A percentile compares a stretch with the other conserved stretches of the same genome.
These are phyloP conservation scores for Mormyrus proboscirostris DNA, from an alignment of 2,797 vertebrate genomes.

Conservation along the genomic window DNA sequence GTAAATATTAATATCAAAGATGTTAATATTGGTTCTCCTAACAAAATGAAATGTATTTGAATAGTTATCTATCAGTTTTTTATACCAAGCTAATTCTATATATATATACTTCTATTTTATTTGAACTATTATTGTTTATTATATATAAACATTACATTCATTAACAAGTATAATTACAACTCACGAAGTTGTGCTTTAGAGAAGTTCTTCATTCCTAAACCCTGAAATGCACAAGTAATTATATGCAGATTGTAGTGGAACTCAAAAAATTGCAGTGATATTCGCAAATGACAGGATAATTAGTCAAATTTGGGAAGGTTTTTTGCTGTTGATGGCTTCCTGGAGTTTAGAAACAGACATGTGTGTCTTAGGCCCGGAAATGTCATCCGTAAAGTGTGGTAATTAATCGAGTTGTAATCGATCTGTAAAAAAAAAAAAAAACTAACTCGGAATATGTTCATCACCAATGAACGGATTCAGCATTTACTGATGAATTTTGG, in stretches of 20 bases:
- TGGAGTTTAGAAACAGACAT: background rate
- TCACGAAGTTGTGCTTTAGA: background rate
- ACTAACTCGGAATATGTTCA: background rate
- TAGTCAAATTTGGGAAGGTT: background rate
- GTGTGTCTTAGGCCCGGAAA: background rate
- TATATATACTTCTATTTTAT: background rate
- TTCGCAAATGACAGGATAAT: background rate
- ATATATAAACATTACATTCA: background rate
- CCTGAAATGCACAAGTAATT: background rate
- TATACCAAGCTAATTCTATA: background rate
- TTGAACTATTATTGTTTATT: background rate
- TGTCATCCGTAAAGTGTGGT: background rate
- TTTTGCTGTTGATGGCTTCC: background rate
- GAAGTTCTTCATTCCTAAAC: background rate
- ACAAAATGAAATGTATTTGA: background rate
- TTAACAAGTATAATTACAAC: background rate
- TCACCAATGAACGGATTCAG: background rate
- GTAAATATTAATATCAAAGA: slow-evolving; percentile 44
- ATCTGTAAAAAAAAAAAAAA: background rate
- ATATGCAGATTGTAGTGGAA: background rate
- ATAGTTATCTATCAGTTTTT: background rate
- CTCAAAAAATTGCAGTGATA: background rate
- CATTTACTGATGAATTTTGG: background rate
- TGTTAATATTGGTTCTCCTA: background rate
- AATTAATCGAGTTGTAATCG: background rate